Conservation (phyloP, 30 jellyfish, hydroid and myxozoan species). For the Hydractinia symbiolongicarpus region DNA sequence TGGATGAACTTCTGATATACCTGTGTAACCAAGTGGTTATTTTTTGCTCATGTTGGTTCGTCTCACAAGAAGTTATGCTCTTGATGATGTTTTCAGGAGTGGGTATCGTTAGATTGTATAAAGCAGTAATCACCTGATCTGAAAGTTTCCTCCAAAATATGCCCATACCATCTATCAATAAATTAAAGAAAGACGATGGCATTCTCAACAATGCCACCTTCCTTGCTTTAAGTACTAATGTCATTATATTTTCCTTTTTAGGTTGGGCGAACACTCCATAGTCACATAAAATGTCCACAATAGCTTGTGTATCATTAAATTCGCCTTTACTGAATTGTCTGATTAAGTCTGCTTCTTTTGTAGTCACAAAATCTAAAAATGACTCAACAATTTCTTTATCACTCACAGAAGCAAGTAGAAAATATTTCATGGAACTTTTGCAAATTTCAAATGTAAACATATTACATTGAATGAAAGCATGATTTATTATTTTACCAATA, state of each 20-base stretch:
- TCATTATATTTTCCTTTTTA: not conserved
- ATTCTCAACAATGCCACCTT: not conserved
- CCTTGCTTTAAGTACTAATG: not conserved
- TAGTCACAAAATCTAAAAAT: not conserved
- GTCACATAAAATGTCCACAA: not conserved
- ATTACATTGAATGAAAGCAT: not conserved
- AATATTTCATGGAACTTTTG: conserved; percentile 7
- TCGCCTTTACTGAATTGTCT: not conserved
- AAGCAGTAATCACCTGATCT: not conserved
- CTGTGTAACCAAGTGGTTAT: not conserved
- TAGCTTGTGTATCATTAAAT: not conserved
- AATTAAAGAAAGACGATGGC: not conserved
- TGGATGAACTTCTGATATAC: not conserved
- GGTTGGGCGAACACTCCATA: not conserved
- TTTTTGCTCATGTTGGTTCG: not conserved
- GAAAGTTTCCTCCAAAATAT: not conserved
- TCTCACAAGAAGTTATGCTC: not conserved
- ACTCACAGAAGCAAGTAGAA: not conserved
- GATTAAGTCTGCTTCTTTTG: not conserved
- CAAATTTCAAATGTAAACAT: conserved; percentile 1
- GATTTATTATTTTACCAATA: not conserved
- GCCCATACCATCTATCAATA: not conserved
- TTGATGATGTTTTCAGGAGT: not conserved
- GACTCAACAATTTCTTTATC: not conserved
- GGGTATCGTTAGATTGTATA: not conserved